These are phyloP conservation scores for Dicrurus megarhynchus DNA, from an alignment of 2,113 vertebrate genomes.

Conservation along the genomic window DNA sequence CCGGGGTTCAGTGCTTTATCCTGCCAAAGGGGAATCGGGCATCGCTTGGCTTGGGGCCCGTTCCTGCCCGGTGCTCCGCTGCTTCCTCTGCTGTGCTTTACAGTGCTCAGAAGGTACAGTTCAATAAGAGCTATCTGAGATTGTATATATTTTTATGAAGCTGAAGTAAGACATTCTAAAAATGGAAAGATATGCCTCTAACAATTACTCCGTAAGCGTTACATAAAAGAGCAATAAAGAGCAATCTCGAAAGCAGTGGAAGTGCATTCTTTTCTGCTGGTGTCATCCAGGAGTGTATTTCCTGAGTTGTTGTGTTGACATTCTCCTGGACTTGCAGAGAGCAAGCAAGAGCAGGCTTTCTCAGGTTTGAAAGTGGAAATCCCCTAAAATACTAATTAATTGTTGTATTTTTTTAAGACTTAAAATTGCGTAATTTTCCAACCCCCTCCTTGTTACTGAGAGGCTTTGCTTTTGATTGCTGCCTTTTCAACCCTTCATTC, in stretches of 20 bases:
- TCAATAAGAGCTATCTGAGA: background rate
- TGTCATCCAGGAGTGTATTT: conserved; percentile 48
- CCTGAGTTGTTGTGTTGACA: background rate
- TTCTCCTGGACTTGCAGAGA: background rate
- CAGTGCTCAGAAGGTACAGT: background rate
- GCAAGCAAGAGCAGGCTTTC: conserved; percentile 23
- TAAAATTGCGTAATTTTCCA: background rate
- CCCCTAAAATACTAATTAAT: conserved; percentile 16
- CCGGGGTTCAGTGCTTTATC: fast-evolving
- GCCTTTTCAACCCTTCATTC: background rate
- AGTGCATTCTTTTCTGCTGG: conserved; percentile 48
- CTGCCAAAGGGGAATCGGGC: background rate
- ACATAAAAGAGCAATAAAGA: background rate
- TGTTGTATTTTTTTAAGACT: background rate
- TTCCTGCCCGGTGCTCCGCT: background rate
- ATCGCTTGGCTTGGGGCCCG: background rate
- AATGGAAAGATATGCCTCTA: background rate
- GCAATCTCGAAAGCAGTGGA: background rate
- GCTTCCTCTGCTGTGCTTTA: background rate
- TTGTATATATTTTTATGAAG: background rate
- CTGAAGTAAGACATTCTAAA: background rate
- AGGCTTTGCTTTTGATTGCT: background rate
- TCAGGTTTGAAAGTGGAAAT: conserved; percentile 27
- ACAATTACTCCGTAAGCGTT: background rate
- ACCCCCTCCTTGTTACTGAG: background rate